Base-by-base conservation (phyloP, 2,888 invertebrate species). In the Imbricaverruca yamaguchii region DNA sequence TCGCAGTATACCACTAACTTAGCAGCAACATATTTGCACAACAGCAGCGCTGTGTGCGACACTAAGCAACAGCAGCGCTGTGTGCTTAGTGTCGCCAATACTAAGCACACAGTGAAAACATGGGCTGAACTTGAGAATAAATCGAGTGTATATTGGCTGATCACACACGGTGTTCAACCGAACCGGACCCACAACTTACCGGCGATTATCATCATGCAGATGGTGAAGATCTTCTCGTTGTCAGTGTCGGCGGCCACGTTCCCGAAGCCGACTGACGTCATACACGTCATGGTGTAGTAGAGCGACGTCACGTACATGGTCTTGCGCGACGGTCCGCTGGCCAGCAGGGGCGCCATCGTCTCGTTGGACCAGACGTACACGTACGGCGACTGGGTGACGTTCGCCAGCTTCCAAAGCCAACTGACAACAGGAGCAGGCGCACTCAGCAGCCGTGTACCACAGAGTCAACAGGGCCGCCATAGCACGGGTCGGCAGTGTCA, bases 191-290 rank as follows among this genome's bases (percentile, higher is more conserved):
- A 10, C 56, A 10, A 9, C 74, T 55, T 90, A 98, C 98, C 96
- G 91, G 98, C 98, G 88, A 98, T 96, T 87, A 99, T 97, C 98
- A 99, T 98, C 98, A 99, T 98, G 91, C 97, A 97, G 90, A 98
- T 97, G 89, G 97, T 97, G 91, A 98, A 99, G 88, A 98, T 94
- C 91, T 97, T 96, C 91, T 98, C 98, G 91, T 96, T 96, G 91
- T 96, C 96, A 87, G 98, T 98, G 91, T 97, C 98, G 86, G 98
- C 97, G 86, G 98, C 97, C 86, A 99, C 98, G 90, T 99, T 99
- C 86, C 99, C 99, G 89, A 99, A 99, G 86, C 99, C 99, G 86
- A 99, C 98, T 87, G 97, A 97, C 85, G 99, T 99, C 98, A 99
- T 99, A 89, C 98, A 98, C 86, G 98, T 98, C 95, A 99, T 96